Conservation (phyloP, 2,113 vertebrate species). For the Amblyornis subalaris region DNA sequence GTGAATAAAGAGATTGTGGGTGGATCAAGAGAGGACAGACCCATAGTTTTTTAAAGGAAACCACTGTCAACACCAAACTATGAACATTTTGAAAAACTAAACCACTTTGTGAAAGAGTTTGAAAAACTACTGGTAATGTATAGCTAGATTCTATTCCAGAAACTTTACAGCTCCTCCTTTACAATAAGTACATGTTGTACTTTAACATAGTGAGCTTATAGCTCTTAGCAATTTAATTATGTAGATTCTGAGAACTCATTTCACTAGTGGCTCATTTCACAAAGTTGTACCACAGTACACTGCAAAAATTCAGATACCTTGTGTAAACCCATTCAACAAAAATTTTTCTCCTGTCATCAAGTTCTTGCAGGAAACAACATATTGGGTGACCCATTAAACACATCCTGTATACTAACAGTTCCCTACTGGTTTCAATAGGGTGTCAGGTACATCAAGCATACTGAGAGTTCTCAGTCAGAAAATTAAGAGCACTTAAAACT, state of each 20-base stretch:
- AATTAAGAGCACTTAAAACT: background rate
- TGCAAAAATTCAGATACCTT: background rate
- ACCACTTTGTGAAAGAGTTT: background rate
- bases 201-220: background rate
- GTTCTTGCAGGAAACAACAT: background rate
- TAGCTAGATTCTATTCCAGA: background rate
- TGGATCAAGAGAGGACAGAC: background rate
- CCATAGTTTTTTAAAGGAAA: constrained; percentile 4
- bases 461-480: background rate
- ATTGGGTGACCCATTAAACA: background rate
- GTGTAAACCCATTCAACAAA: background rate
- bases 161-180: background rate
- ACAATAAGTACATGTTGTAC: background rate
- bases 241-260: background rate
- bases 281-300: background rate
- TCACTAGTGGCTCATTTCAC: background rate
- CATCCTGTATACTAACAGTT: background rate
- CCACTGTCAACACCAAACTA: background rate
- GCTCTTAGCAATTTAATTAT: background rate
- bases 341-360: background rate
- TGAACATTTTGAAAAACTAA: background rate
- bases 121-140: background rate
- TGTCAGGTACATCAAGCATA: background rate
- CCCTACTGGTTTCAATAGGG: background rate
- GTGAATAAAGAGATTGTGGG: background rate